Percentiles rank a stretch among this genome's conserved stretches.
Conservation (phyloP, 2,113 vertebrate species). For the Tor tambroides region DNA sequence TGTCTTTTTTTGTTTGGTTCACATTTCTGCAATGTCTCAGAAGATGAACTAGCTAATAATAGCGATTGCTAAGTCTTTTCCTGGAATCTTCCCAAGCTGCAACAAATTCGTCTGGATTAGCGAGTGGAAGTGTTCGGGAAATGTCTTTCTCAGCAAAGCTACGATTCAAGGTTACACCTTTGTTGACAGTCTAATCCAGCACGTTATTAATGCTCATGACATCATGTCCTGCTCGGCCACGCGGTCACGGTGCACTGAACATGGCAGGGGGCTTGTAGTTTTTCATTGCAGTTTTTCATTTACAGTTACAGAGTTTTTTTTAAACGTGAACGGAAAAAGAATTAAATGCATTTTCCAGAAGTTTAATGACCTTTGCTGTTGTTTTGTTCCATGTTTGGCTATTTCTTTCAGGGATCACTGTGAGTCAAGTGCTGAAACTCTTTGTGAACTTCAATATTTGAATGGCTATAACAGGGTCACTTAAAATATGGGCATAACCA, state of each 20-base stretch:
- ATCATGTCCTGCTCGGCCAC: not conserved
- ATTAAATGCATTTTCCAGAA: not conserved
- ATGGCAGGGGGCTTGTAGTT: not conserved
- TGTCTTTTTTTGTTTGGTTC: conserved; percentile 36
- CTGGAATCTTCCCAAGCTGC: conserved; percentile 59
- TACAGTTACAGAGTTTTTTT: not conserved
- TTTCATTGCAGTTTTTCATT: not conserved
- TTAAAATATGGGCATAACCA: not conserved
- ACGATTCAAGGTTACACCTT: conserved; percentile 42
- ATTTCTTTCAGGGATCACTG: not conserved
- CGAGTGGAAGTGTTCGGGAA: conserved; percentile 36
- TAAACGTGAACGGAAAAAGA: not conserved
- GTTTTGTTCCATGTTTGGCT: not conserved
- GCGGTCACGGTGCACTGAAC: not conserved
- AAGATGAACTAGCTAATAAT: conserved; percentile 68
- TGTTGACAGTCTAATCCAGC: not conserved
- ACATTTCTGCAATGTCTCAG: conserved; percentile 64
- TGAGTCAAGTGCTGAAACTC: not conserved
- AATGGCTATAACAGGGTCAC: not conserved
- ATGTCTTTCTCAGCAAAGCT: conserved; percentile 57
- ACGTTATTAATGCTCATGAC: conserved; percentile 16
- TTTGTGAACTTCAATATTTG: not conserved
- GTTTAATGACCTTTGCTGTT: not conserved
- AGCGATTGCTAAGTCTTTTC: conserved; percentile 66
- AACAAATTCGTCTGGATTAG: conserved; percentile 65